phyloP scores from a whole-genome alignment of 2,888 invertebrate genomes.

The Hirtodrosophila cameraria region DNA sequence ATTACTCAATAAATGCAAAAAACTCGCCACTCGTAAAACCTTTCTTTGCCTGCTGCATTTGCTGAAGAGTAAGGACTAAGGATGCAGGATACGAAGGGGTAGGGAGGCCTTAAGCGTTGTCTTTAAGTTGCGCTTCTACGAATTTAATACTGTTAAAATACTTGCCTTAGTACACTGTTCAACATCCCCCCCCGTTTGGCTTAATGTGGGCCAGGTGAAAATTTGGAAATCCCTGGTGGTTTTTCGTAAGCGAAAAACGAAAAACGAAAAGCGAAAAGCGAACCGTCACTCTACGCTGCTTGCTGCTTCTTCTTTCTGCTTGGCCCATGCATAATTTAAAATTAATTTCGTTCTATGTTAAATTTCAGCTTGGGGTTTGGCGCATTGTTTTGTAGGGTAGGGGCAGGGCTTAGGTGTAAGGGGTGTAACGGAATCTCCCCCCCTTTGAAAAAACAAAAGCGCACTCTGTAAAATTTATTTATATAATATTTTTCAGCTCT shows the following conservation, averaged over 20 bases:
- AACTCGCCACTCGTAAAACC: slow-evolving; percentile 67
- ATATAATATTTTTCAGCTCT: slow-evolving; percentile 22
- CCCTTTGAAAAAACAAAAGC: slow-evolving; percentile 31
- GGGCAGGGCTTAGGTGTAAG: neutral
- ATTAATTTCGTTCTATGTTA: slow-evolving; percentile 73
- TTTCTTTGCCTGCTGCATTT: slow-evolving; percentile 41
- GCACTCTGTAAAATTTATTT: slow-evolving; percentile 59
- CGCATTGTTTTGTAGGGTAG: neutral
- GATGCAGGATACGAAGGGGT: neutral
- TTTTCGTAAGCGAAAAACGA: slow-evolving; percentile 20
- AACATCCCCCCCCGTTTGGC: slow-evolving; percentile 28
- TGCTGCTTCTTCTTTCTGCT: slow-evolving; percentile 27
- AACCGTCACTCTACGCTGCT: slow-evolving; percentile 48
- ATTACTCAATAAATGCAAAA: slow-evolving; percentile 79
- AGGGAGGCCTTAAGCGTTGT: slow-evolving; percentile 12
- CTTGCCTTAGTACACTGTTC: slow-evolving; percentile 11
- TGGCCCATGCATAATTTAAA: slow-evolving; percentile 77
- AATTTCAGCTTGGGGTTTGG: slow-evolving; percentile 37
- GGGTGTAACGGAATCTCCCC: no score
- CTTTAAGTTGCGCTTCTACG: slow-evolving; percentile 37
- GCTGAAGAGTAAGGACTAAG: no score
- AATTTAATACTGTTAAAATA: slow-evolving; percentile 40
- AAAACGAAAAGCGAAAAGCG: slow-evolving; percentile 13
- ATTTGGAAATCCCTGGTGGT: slow-evolving; percentile 75
- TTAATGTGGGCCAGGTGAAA: slow-evolving; percentile 74